These are phyloP conservation scores for Pinna nobilis DNA, from an alignment of 1,140 invertebrate genomes.

Conservation along the genomic window DNA sequence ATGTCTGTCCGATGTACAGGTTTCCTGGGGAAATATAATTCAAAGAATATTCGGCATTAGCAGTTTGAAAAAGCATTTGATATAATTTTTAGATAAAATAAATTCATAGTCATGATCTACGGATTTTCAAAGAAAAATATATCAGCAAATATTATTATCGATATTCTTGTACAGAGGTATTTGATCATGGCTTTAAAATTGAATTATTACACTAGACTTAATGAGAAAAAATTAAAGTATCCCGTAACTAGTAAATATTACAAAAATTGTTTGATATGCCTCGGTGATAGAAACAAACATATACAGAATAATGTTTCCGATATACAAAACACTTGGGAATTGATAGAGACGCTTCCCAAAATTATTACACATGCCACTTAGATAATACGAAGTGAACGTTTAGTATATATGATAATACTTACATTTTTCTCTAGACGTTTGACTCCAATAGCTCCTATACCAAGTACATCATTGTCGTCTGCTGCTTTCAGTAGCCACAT, in stretches of 20 bases:
- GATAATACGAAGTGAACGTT: constrained; percentile 45
- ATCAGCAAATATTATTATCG: neutral
- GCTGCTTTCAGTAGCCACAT: constrained; percentile 41
- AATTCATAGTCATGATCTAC: neutral
- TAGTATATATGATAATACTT: constrained; percentile 38
- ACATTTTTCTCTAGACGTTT: constrained; percentile 41
- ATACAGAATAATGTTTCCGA: no score
- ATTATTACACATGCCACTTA: constrained; percentile 26
- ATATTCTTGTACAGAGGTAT: neutral
- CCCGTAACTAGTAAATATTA: neutral
- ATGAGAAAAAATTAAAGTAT: neutral
- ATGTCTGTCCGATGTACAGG: neutral
- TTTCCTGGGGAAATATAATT: neutral
- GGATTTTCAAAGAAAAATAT: neutral
- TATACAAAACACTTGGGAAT: constrained; percentile 44
- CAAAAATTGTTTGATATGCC: neutral
- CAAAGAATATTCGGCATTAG: neutral
- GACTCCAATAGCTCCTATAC: constrained; percentile 30
- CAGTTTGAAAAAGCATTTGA: no score
- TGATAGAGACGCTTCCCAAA: no score
- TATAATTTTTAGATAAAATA: neutral
- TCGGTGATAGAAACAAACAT: no score
- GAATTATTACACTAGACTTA: neutral
- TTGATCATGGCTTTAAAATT: neutral
- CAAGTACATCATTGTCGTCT: constrained; percentile 20